A percentile compares a stretch with the other conserved stretches of the same genome.
These are phyloP conservation scores for Boloria selene DNA, from an alignment of 2,888 invertebrate species.

Conservation along the genomic window DNA sequence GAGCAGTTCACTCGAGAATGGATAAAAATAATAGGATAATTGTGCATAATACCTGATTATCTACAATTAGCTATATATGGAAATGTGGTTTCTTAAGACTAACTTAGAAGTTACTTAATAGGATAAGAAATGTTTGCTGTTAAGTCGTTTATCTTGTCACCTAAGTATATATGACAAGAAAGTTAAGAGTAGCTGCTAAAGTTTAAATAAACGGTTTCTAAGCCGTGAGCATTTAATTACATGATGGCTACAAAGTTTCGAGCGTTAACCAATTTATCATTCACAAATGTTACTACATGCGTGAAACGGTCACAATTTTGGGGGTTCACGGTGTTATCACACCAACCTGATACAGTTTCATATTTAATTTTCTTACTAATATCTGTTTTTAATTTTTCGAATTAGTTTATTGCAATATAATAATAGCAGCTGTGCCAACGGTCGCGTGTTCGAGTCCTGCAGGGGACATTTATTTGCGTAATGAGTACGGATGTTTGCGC, in stretches of 20 bases:
- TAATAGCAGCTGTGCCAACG: no score
- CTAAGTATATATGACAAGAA: conserved; percentile 32
- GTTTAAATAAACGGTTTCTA: conserved; percentile 39
- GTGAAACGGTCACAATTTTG: conserved; percentile 26
- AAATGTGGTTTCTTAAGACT: background rate
- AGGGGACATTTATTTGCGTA: no score
- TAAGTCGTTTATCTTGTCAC: conserved; percentile 24
- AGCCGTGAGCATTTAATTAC: conserved; percentile 40
- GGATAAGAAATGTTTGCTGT: conserved; percentile 1
- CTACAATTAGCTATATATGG: no score
- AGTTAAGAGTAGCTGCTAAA: conserved; percentile 36
- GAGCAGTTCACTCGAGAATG: no score
- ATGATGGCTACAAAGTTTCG: conserved; percentile 36
- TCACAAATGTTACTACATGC: conserved; percentile 20
- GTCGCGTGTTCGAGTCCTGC: background rate
- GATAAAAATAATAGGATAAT: background rate
- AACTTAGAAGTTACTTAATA: background rate
- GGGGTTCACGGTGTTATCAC: background rate
- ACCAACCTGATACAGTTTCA: no score
- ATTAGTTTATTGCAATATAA: no score
- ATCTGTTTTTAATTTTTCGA: no score
- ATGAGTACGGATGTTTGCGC: no score
- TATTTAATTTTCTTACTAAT: no score
- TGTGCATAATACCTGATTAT: background rate
- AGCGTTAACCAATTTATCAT: conserved; percentile 34